Percentiles rank a stretch among this genome's conserved stretches.
These are phyloP conservation scores for Avahi laniger DNA, from an alignment of 2,797 vertebrate genomes.

Conservation along the genomic window DNA sequence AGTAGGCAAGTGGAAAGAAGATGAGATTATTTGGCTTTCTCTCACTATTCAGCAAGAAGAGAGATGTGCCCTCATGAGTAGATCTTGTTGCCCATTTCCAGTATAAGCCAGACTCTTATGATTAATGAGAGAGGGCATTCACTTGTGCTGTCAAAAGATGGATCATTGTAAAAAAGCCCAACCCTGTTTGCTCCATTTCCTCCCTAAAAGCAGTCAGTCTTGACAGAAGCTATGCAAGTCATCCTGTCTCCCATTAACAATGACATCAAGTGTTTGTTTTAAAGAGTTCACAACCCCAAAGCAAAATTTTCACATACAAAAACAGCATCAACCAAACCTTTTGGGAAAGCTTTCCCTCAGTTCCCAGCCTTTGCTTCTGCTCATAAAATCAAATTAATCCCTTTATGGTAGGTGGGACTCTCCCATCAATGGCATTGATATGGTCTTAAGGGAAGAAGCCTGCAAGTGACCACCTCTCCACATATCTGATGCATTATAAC, in stretches of 20 bases:
- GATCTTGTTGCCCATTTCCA: conserved; percentile 28
- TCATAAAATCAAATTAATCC: conserved; percentile 1
- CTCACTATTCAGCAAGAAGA: neutral
- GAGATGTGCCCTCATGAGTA: neutral
- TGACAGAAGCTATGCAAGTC: conserved; percentile 60
- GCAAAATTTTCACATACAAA: conserved; percentile 65
- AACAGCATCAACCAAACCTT: conserved; percentile 45
- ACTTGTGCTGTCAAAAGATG: neutral
- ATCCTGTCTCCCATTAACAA: conserved; percentile 74
- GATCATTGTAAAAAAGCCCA: conserved; percentile 59
- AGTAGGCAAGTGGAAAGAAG: neutral
- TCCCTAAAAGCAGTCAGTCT: conserved; percentile 62
- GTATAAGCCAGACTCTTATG: conserved; percentile 54
- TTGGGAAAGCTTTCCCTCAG: conserved; percentile 30
- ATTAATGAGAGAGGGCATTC: conserved; percentile 70
- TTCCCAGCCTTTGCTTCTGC: conserved; percentile 23
- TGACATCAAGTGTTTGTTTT: conserved; percentile 85
- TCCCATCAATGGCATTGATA: neutral
- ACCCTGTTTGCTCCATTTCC: conserved; percentile 55
- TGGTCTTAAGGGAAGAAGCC: neutral
- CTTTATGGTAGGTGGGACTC: neutral
- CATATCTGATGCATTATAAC: neutral
- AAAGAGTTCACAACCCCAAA: conserved; percentile 84
- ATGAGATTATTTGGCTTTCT: neutral
- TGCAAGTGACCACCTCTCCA: neutral